These are phyloP conservation scores for Eueides isabella DNA, from an alignment of 1,140 invertebrate species.

Conservation along the genomic window DNA sequence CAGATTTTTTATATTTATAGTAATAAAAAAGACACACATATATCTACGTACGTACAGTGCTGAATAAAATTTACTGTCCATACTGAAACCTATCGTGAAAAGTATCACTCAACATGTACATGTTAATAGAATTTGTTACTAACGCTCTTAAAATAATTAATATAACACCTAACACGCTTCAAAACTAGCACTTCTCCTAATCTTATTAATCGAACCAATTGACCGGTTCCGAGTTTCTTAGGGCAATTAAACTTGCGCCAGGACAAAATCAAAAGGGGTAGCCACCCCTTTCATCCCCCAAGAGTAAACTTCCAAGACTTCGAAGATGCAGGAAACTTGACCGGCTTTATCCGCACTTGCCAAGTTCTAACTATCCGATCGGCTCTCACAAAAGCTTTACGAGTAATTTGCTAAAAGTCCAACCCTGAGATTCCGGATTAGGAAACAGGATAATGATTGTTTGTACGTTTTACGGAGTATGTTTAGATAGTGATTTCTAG, in stretches of 20 bases:
- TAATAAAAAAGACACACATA: too few species aligned
- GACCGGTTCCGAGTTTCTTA: conserved; percentile 52
- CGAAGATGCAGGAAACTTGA: conserved; percentile 43
- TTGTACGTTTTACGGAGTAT: conserved; percentile 15
- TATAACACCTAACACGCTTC: conserved; percentile 18
- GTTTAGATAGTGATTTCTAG: background rate
- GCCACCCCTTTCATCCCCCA: conserved; percentile 16
- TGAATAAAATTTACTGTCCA: too few species aligned
- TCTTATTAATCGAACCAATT: conserved; percentile 65
- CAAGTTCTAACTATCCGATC: conserved; percentile 48
- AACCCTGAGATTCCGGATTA: conserved; percentile 42
- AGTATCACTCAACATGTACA: too few species aligned
- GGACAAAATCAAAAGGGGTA: conserved; percentile 41
- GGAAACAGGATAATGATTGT: conserved; percentile 42
- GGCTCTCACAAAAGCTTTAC: conserved; percentile 51
- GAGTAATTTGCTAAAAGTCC: conserved; percentile 54
- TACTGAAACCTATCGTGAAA: too few species aligned
- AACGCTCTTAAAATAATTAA: background rate
- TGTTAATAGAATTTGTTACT: background rate
- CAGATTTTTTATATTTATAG: too few species aligned
- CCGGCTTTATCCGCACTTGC: conserved; percentile 45
- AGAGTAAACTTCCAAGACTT: conserved; percentile 38
- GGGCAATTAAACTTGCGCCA: conserved; percentile 63
- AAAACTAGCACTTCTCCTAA: conserved; percentile 47
- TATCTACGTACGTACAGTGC: too few species aligned